Percentiles rank a stretch among this genome's conserved stretches.
These are phyloP conservation scores for Platycheirus rosarum DNA, from an alignment of 2,888 invertebrate species.

Conservation along the genomic window DNA sequence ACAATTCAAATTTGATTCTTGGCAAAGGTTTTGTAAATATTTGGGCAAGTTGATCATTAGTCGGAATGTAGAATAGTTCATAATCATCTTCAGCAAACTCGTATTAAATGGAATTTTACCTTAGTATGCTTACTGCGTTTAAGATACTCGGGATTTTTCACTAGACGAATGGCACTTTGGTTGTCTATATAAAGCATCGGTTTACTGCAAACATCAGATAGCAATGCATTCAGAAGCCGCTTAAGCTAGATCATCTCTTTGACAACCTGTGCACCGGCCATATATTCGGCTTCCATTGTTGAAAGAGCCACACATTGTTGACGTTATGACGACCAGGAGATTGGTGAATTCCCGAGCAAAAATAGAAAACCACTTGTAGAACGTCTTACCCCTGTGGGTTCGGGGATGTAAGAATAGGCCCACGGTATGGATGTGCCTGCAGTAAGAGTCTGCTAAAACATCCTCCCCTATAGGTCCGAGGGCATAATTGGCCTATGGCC, in stretches of 20 bases:
- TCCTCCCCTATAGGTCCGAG: too few relatives aligned
- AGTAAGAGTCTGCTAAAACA: too few relatives aligned
- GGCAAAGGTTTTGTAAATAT: too few relatives aligned
- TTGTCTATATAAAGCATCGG: conserved; percentile 23
- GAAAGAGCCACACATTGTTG: conserved; percentile 37
- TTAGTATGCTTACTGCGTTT: conserved; percentile 19
- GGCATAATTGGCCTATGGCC: too few relatives aligned
- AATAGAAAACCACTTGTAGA: conserved; percentile 61
- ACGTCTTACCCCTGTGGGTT: too few relatives aligned
- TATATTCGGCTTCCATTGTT: conserved; percentile 46
- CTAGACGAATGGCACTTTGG: conserved; percentile 33
- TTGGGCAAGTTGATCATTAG: too few relatives aligned
- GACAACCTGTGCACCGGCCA: conserved; percentile 25
- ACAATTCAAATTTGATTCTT: too few relatives aligned
- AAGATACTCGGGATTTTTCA: conserved; percentile 26
- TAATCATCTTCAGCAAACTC: background rate
- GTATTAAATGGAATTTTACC: too few relatives aligned
- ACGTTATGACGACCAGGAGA: conserved; percentile 40
- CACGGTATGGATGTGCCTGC: too few relatives aligned
- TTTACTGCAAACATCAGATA: background rate
- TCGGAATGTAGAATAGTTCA: too few relatives aligned
- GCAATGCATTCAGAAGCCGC: conserved; percentile 23
- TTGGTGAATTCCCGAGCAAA: conserved; percentile 15
- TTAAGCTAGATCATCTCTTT: conserved; percentile 34
- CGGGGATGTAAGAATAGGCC: too few relatives aligned